Evolutionary conservation across 2,797 vertebrate genomes (phyloP).

Genomic region (Holocentrus rufus): DNA sequence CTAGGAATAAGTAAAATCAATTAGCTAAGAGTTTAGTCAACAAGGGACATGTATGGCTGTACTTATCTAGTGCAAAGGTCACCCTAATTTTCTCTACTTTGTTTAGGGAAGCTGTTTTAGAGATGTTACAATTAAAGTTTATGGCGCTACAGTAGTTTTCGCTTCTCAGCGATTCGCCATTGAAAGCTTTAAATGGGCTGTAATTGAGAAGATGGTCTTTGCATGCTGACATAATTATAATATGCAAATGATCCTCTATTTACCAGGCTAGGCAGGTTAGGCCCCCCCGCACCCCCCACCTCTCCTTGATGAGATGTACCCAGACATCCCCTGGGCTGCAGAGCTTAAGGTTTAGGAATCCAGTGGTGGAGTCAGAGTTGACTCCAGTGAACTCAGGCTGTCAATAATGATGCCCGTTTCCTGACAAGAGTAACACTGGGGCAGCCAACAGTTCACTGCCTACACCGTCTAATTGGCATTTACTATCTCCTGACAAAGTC

Average conservation of each 20-base stretch:
- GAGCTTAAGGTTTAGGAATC: slow-evolving; percentile 40
- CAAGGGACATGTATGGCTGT: slow-evolving; percentile 25
- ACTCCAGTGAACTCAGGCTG: slow-evolving; percentile 73
- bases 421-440: slow-evolving; percentile 71
- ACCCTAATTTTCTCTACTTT: slow-evolving; percentile 35
- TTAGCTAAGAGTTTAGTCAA: slow-evolving; percentile 38
- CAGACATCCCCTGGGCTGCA: slow-evolving; percentile 65
- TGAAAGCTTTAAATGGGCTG: slow-evolving; percentile 67
- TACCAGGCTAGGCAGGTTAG: slow-evolving; percentile 39
- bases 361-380: slow-evolving; percentile 52
- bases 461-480: slow-evolving; percentile 76
- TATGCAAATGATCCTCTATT: slow-evolving; percentile 76
- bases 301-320: slow-evolving; percentile 61
- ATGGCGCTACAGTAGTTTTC: slow-evolving; percentile 57
- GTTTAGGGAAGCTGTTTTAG: slow-evolving; percentile 37
- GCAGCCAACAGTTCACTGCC: slow-evolving; percentile 63
- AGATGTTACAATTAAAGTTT: slow-evolving; percentile 63
- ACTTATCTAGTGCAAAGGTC: neutral
- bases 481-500: slow-evolving; percentile 72
- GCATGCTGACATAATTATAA: slow-evolving; percentile 71
- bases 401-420: slow-evolving; percentile 79
- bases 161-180: slow-evolving; percentile 54
- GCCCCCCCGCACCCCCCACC: slow-evolving; percentile 6
- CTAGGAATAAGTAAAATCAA: slow-evolving; percentile 12
- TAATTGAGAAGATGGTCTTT: slow-evolving; percentile 68